Conservation (phyloP, 2,888 invertebrate species). For the Eurytoma adleriae region DNA sequence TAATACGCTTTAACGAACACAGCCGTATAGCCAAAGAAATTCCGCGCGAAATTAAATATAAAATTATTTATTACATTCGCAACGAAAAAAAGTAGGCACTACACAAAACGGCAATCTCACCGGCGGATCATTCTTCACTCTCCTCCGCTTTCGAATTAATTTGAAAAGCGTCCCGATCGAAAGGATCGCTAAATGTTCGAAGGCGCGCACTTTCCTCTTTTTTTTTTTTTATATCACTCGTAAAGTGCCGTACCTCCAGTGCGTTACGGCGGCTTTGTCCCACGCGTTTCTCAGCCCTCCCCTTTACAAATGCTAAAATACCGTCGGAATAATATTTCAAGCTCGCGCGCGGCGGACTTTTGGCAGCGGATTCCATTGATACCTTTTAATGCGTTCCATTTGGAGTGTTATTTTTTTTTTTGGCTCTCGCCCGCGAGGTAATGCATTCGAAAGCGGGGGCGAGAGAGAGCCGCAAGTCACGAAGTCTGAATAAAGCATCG, state of each 20-base stretch:
- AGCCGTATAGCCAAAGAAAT: too few relatives aligned
- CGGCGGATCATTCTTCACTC: too few relatives aligned
- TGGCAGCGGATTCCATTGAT: conserved; percentile 10
- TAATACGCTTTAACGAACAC: too few relatives aligned
- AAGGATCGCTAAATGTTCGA: not conserved
- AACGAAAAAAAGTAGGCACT: too few relatives aligned
- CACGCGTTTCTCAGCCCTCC: not conserved
- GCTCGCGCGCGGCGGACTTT: not conserved
- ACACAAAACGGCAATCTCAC: too few relatives aligned
- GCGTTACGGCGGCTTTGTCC: not conserved
- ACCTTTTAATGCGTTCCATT: conserved; percentile 33
- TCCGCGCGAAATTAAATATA: too few relatives aligned
- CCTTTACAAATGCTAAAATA: conserved; percentile 24
- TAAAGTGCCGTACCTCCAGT: not conserved
- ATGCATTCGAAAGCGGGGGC: conserved; percentile 2
- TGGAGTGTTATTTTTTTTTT: not conserved
- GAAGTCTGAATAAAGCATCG: not conserved
- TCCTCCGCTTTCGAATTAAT: not conserved
- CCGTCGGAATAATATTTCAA: conserved; percentile 1
- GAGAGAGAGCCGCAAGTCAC: conserved; percentile 42
- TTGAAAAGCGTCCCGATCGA: not conserved
- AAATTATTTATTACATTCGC: too few relatives aligned
- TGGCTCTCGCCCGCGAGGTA: not conserved
- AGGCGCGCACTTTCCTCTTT: too few relatives aligned
- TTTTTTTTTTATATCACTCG: not conserved